Percentiles rank a stretch among this genome's conserved stretches.
Evolutionary conservation across 1,140 invertebrate genomes (phyloP).

Genomic region (Vanessa tameamea): DNA sequence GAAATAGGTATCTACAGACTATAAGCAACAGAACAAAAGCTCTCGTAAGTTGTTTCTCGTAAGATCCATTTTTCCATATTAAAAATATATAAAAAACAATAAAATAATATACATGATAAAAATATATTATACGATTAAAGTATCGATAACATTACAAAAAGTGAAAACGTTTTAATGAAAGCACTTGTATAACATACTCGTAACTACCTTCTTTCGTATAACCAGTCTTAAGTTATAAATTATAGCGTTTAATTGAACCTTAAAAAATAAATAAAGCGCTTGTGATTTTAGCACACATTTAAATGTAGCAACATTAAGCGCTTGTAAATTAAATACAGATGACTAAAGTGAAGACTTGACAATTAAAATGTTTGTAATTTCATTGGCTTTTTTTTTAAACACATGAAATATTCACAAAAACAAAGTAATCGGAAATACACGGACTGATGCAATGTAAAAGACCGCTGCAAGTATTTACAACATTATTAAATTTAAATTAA

Average conservation of each 20-base stretch:
- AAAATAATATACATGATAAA: no score
- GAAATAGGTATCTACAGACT: no score
- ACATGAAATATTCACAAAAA: no score
- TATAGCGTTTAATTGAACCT: neutral
- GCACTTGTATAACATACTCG: neutral
- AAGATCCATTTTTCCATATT: slow-evolving; percentile 2
- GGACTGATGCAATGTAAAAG: no score
- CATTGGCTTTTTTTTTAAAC: no score
- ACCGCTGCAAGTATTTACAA: no score
- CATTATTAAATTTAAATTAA: no score
- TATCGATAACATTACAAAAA: neutral
- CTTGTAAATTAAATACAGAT: no score
- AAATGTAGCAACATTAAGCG: no score
- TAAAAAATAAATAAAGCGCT: neutral
- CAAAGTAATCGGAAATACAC: no score
- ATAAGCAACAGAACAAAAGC: neutral
- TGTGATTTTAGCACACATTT: neutral
- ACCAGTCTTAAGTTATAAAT: neutral
- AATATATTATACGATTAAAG: neutral
- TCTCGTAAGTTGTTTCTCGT: neutral
- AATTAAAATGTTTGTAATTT: neutral
- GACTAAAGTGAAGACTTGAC: neutral
- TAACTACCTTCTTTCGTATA: neutral
- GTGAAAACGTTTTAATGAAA: slow-evolving; percentile 3
- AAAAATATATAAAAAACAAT: no score